Conservation (phyloP, 2,797 vertebrate species). For the Parotocinclus haroldoi region DNA sequence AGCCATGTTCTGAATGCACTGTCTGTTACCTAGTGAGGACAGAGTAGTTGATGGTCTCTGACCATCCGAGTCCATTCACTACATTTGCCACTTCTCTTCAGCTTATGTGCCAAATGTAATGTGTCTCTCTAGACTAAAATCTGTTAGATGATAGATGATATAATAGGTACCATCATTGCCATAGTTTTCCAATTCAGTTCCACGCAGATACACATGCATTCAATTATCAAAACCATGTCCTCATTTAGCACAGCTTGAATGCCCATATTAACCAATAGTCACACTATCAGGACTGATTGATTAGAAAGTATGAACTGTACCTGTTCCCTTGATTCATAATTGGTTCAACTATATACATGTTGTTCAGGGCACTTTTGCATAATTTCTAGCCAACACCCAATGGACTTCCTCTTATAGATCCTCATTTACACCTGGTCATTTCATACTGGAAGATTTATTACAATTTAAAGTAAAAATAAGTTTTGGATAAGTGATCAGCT, state of each 20-base stretch:
- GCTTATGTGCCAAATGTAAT: conserved; percentile 9
- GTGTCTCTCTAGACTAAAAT: neutral
- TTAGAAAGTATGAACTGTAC: neutral
- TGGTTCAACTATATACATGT: neutral
- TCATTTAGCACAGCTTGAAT: neutral
- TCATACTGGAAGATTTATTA: too few relatives aligned
- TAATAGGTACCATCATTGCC: neutral
- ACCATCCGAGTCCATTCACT: neutral
- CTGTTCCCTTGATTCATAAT: neutral
- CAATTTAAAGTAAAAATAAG: too few relatives aligned
- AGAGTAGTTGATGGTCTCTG: neutral
- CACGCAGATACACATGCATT: neutral
- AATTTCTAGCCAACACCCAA: too few relatives aligned
- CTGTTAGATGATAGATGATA: neutral
- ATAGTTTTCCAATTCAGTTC: neutral
- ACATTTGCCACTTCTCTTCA: neutral
- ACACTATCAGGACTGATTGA: conserved; percentile 1
- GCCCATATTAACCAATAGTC: neutral
- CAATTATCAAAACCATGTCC: neutral
- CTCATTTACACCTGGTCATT: too few relatives aligned
- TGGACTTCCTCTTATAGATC: too few relatives aligned
- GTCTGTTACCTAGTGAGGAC: conserved; percentile 1
- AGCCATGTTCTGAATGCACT: conserved; percentile 1
- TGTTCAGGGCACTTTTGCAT: too few relatives aligned
- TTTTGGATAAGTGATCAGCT: too few relatives aligned